phyloP scores from a whole-genome alignment of 2,888 invertebrate species.

The Erebia palarica region DNA sequence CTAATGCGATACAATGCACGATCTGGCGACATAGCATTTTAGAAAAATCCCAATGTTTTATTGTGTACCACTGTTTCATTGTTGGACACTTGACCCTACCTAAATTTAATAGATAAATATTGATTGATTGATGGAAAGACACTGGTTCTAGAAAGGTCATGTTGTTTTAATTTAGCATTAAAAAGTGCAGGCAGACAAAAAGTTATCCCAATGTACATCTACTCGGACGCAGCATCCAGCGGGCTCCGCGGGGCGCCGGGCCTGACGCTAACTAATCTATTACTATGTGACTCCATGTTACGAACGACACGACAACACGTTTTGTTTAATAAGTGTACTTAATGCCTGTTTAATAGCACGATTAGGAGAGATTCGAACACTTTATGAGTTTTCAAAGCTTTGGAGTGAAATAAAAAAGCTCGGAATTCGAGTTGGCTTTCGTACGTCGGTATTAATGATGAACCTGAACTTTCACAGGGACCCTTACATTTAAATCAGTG shows the following conservation, averaged over 20 bases:
- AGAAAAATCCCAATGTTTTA: no score
- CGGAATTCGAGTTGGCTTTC: no score
- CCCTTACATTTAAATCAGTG: no score
- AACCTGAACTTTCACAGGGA: no score
- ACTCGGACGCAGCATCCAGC: neutral
- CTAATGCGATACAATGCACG: no score
- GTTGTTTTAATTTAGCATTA: constrained; percentile 25
- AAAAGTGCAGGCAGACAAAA: constrained; percentile 26
- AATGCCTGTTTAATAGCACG: neutral
- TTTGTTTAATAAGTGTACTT: neutral
- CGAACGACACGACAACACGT: neutral
- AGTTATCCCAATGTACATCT: constrained; percentile 30
- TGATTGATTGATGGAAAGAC: neutral
- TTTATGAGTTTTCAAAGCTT: neutral
- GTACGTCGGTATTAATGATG: no score
- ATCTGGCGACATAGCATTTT: no score
- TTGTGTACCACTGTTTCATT: no score
- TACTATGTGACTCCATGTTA: neutral
- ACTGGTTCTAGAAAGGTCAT: constrained; percentile 16
- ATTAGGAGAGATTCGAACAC: neutral
- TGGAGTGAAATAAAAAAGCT: no score
- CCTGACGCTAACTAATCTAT: constrained; percentile 9
- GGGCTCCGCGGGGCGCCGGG: constrained; percentile 5
- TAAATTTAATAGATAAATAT: no score
- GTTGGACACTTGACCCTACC: no score